Evolutionary conservation across 64 coral and sea anemone genomes (phyloP), one percentile per base, ranked within the genome.

Genomic region (Cladopsammia gracilis): DNA sequence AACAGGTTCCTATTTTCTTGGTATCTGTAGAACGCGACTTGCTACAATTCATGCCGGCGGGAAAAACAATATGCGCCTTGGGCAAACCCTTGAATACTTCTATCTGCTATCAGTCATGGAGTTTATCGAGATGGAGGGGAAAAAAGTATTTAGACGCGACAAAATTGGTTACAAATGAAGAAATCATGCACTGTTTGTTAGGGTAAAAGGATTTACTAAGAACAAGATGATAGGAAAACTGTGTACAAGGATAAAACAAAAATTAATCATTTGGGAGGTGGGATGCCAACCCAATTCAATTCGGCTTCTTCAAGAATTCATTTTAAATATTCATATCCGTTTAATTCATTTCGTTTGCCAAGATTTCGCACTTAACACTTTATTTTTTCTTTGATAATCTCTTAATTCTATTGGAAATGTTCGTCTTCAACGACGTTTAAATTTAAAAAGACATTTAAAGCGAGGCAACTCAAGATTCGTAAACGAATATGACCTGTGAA

Each of bases 261-360:
- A 80, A 24, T 25, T 14, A 59, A 80, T 80, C n/a, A n/a, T n/a
- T n/a, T n/a, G 6, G 48, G 0, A 51, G 73, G 10, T 10, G 19
- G 18, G 46, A 22, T 51, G 15, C 9, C 73, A 76, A 76, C 54
- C 14, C 24, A 44, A 60, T 80, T 80, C 23, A 62, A 80, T 60
- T 43, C 56, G 54, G 54, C 19, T 19, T 56, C 56, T 23, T 42
- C 25, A 19, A 42, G 14, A 78, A 54, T 58, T 20, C 4, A 80
- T 60, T 61, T 60, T 60, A 25, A 80, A 80, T 60, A 80, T 80
- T 80, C 34, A 73, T 59, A 75, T n/a, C 12, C 13, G 11, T 16
- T 15, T 34, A 1, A 61, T 45, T 80, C 25, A 20, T 57, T 60
- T 48, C 4, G 8, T 4, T 80, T 44, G 54, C 11, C 14, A 3